These are phyloP conservation scores for Zosterops hypoxanthus DNA, from an alignment of 2,113 vertebrate species.

Conservation along the genomic window DNA sequence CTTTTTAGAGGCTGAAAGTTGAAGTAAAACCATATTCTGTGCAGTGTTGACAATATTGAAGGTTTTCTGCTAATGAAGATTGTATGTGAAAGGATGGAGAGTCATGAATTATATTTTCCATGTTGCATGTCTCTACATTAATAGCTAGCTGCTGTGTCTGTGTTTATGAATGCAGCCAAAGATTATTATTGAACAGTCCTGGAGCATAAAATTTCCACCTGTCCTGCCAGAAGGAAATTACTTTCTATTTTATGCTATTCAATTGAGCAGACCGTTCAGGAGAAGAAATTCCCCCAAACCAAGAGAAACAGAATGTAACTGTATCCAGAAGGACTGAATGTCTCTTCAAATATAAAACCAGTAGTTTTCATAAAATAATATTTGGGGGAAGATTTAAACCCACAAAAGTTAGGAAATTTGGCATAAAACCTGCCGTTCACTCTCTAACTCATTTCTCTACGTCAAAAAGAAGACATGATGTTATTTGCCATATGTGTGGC, in stretches of 20 bases:
- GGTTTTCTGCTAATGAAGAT: background rate
- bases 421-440: background rate
- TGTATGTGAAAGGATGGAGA: background rate
- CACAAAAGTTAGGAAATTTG: background rate
- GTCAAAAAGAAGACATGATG: background rate
- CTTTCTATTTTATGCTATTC: conserved; percentile 1
- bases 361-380: background rate
- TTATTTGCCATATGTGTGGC: background rate
- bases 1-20: background rate
- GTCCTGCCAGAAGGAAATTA: conserved; percentile 11
- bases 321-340: background rate
- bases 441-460: background rate
- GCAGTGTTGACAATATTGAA: background rate
- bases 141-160: background rate
- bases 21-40: background rate
- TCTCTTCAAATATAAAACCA: background rate
- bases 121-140: background rate
- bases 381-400: background rate
- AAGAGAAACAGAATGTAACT: background rate
- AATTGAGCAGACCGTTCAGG: background rate
- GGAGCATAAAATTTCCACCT: conserved; percentile 49
- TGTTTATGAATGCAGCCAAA: conserved; percentile 2
- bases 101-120: background rate
- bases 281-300: background rate
- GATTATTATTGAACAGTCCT: conserved; percentile 23